Evolutionary conservation across 2,888 invertebrate species (phyloP).

Genomic region (Xanthia icteritia): DNA sequence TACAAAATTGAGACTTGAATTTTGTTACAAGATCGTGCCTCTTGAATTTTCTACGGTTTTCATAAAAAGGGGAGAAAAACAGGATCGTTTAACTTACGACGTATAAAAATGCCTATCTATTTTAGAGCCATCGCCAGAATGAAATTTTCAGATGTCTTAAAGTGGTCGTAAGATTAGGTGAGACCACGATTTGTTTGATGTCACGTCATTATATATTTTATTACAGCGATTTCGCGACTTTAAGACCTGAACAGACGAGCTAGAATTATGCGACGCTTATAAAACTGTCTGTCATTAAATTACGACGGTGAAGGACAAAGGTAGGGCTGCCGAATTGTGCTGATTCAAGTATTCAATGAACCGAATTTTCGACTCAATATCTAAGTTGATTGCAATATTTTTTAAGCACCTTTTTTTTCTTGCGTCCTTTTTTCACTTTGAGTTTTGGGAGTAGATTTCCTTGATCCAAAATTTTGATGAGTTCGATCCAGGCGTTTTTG

Average conservation of each 20-base stretch:
- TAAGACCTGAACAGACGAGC: slow-evolving; percentile 63
- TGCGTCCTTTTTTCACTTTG: background rate
- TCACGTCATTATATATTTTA: slow-evolving; percentile 72
- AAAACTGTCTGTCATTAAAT: slow-evolving; percentile 67
- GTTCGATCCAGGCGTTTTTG: slow-evolving; percentile 6
- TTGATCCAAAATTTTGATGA: slow-evolving; percentile 15
- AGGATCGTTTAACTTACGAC: slow-evolving; percentile 45
- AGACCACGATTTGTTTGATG: slow-evolving; percentile 73
- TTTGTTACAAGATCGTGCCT: slow-evolving; percentile 30
- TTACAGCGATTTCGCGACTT: slow-evolving; percentile 66
- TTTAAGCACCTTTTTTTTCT: slow-evolving; percentile 11
- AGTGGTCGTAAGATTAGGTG: slow-evolving; percentile 71
- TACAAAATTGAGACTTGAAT: slow-evolving; percentile 52
- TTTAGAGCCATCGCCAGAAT: slow-evolving; percentile 55
- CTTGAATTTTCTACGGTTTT: slow-evolving; percentile 40
- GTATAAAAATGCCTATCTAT: slow-evolving; percentile 61
- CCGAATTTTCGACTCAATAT: slow-evolving; percentile 32
- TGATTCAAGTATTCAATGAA: slow-evolving; percentile 32
- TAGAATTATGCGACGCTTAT: slow-evolving; percentile 66
- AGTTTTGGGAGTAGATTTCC: slow-evolving; percentile 24
- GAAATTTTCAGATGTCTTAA: slow-evolving; percentile 64
- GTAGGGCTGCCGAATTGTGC: slow-evolving; percentile 52
- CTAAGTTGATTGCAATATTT: slow-evolving; percentile 26
- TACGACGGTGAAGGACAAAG: slow-evolving; percentile 37
- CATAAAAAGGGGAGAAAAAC: slow-evolving; percentile 48